Base-by-base conservation (phyloP, 2,113 vertebrate genomes). In the Oceanodroma tethys region DNA sequence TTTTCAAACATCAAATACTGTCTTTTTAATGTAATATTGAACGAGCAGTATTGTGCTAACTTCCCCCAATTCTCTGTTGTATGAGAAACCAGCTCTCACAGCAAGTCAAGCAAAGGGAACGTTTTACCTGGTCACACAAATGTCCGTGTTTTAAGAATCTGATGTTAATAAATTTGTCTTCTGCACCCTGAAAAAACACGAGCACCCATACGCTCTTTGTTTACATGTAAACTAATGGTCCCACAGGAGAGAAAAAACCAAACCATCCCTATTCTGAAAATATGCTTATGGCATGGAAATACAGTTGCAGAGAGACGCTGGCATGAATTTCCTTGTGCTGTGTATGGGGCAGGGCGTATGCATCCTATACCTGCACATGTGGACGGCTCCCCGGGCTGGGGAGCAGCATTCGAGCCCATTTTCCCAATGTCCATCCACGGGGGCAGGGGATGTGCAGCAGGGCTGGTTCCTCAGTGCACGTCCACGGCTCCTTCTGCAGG, bases 391-490 rank as follows among this genome's bases (percentile, higher is more conserved):
- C n/a, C 16, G 11, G 56, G 21, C 20, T 32, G 34, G 56, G 19
- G 59, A 78, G 58, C 74, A 25, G n/a, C 10, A 1, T 38, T 36
- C 0, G 16, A 20, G 72, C 5, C 3, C 0, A 3, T n/a, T 20
- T 15, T 59, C 34, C 53, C 42, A n/a, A 11, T 2, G 16, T 20
- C 9, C 45, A 19, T 10, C n/a, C 58, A 7, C 40, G 3, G 32
- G 9, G 72, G 40, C 53, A 43, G 17, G 40, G 53, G 71, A 11
- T 8, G 23, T 8, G 72, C 55, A 21, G 53, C 42, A 2, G 18
- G 47, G 36, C 15, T 7, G 71, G 30, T 11, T 43, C 72, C 40
- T 45, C 5, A 10, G 9, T 5, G 38, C 22, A 3, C 2, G 2
- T 25, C 38, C 16, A 23, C 12, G 6, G 52, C 38, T 42, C 9